A percentile compares a stretch with the other conserved stretches of the same genome.
Conservation (phyloP, 2,888 invertebrate species). For the Itoplectis maculator region DNA sequence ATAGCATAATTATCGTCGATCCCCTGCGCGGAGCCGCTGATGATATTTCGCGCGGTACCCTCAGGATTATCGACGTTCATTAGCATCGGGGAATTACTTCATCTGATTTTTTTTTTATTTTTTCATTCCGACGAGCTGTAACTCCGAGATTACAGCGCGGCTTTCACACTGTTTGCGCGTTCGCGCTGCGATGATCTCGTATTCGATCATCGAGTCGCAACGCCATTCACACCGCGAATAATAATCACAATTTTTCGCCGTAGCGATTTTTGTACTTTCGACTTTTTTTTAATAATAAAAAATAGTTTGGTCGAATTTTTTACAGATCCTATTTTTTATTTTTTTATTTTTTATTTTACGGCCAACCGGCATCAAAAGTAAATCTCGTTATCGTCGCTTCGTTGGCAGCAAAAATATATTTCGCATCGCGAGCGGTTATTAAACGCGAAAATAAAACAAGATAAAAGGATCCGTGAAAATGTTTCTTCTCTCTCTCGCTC, state of each 20-base stretch:
- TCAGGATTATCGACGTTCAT: slow-evolving; percentile 53
- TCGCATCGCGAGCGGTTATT: slow-evolving; percentile 7
- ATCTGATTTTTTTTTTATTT: background rate
- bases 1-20: slow-evolving; percentile 54
- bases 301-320: no score
- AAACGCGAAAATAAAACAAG: slow-evolving; percentile 46
- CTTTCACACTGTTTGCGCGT: background rate
- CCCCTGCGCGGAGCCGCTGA: background rate
- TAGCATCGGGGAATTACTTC: slow-evolving; percentile 38
- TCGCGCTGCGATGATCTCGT: background rate
- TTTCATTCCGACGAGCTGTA: background rate
- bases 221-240: background rate
- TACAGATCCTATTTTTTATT: background rate
- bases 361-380: background rate
- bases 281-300: no score
- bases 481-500: slow-evolving; percentile 44
- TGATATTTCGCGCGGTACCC: background rate
- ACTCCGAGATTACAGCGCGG: background rate
- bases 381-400: background rate
- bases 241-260: background rate
- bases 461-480: slow-evolving; percentile 60
- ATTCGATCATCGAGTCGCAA: background rate
- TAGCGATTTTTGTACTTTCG: background rate
- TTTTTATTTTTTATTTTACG: background rate
- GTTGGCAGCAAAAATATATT: background rate